Percentiles rank a stretch among this genome's conserved stretches.
phyloP scores from a whole-genome alignment of 2,888 invertebrate species.

The Crematogaster levior region DNA sequence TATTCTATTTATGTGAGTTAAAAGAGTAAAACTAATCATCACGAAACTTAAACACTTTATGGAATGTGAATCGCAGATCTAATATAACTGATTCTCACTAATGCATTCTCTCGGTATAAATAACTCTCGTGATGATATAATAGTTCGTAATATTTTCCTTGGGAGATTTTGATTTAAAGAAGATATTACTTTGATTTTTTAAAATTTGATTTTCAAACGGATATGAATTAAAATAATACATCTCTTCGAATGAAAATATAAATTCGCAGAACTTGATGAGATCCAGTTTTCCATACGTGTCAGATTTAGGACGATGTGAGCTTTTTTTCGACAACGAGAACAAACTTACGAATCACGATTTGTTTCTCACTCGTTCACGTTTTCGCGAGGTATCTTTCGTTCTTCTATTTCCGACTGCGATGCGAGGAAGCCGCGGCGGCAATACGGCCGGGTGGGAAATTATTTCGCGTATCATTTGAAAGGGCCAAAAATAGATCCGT shows the following conservation, averaged over 20 bases:
- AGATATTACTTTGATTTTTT: neutral
- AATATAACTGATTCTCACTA: neutral
- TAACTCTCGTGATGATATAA: neutral
- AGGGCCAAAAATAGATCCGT: slow-evolving; percentile 55
- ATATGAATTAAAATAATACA: neutral
- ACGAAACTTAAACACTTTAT: neutral
- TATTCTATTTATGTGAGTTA: neutral
- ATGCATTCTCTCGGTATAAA: neutral
- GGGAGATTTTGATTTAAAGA: neutral
- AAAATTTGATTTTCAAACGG: neutral
- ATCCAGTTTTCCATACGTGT: neutral
- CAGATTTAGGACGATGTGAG: neutral
- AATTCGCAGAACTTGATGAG: neutral
- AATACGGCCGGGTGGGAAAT: neutral
- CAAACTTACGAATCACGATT: neutral
- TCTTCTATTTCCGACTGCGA: neutral
- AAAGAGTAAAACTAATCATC: neutral
- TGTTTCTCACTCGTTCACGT: neutral
- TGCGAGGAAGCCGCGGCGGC: neutral
- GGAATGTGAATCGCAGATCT: neutral
- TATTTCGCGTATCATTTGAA: slow-evolving; percentile 28
- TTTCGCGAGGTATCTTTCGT: neutral
- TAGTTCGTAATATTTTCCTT: neutral
- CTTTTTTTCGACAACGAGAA: neutral
- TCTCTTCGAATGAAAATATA: neutral